Conservation (phyloP, 1,140 invertebrate genomes). For the Elymnias hypermnestra region DNA sequence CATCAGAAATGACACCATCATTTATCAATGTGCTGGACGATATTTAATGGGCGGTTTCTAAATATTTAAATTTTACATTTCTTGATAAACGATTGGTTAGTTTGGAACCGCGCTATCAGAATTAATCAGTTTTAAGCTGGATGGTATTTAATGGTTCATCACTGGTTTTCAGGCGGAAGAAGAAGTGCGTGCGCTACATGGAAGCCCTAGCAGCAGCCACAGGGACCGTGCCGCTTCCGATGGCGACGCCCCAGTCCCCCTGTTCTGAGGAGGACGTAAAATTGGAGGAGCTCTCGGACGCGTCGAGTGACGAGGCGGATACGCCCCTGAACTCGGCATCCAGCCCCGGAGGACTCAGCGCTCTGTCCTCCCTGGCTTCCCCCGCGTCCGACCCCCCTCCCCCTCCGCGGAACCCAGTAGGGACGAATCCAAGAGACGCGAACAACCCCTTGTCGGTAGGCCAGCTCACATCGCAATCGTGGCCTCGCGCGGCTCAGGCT, state of each 20-base stretch:
- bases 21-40: too few relatives aligned
- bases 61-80: too few relatives aligned
- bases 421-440: conserved; percentile 92
- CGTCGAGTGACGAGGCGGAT: conserved; percentile 83
- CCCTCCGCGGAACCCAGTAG: conserved; percentile 86
- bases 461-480: conserved; percentile 83
- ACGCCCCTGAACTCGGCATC: conserved; percentile 82
- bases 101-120: too few relatives aligned
- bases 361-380: conserved; percentile 86
- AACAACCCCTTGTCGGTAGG: conserved; percentile 94
- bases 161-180: conserved; percentile 96
- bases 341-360: conserved; percentile 86
- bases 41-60: too few relatives aligned
- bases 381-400: conserved; percentile 81
- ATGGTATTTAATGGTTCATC: too few relatives aligned
- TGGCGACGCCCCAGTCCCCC: conserved; percentile 48
- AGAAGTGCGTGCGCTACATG: conserved; percentile 98
- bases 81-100: too few relatives aligned
- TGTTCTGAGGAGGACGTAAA: conserved; percentile 86
- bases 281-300: conserved; percentile 81
- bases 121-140: too few relatives aligned
- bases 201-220: conserved; percentile 82
- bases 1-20: too few relatives aligned
- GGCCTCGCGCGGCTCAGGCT: conserved; percentile 51
- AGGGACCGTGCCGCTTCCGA: conserved; percentile 76